Conservation (phyloP, 2,888 invertebrate species). For the Nasonovia ribisnigri region DNA sequence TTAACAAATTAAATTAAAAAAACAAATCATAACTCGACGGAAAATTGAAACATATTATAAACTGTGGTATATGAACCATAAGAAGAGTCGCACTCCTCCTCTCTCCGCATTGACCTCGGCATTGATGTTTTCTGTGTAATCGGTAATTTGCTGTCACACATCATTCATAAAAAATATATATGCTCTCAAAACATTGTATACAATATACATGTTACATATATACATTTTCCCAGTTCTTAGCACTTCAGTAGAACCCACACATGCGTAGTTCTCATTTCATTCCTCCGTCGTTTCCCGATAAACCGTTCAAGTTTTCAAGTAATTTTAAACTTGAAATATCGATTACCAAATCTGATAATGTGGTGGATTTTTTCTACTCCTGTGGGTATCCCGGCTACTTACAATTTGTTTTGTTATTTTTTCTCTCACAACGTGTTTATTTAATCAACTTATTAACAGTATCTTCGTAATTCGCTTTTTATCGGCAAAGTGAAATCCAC, state of each 20-base stretch:
- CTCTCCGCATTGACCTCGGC: conserved; percentile 20
- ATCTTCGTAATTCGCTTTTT: background rate
- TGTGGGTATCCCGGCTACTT: background rate
- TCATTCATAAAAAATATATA: conserved; percentile 30
- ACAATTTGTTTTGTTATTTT: background rate
- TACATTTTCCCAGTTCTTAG: background rate
- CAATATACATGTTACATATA: background rate
- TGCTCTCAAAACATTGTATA: background rate
- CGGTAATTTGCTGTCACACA: conserved; percentile 34
- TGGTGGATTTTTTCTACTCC: background rate
- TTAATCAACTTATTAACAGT: background rate
- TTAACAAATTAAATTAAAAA: background rate
- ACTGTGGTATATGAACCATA: background rate
- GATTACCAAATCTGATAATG: background rate
- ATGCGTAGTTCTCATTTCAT: background rate
- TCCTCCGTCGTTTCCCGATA: background rate
- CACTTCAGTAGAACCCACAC: background rate
- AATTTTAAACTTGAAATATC: background rate
- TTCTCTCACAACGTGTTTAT: background rate
- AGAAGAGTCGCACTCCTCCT: background rate
- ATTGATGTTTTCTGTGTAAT: conserved; percentile 46
- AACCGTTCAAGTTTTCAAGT: background rate
- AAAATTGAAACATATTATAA: background rate
- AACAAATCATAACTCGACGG: background rate
- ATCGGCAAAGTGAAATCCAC: background rate